Base-by-base conservation (phyloP, 2,113 vertebrate genomes). In the Potamarius usumacintae region DNA sequence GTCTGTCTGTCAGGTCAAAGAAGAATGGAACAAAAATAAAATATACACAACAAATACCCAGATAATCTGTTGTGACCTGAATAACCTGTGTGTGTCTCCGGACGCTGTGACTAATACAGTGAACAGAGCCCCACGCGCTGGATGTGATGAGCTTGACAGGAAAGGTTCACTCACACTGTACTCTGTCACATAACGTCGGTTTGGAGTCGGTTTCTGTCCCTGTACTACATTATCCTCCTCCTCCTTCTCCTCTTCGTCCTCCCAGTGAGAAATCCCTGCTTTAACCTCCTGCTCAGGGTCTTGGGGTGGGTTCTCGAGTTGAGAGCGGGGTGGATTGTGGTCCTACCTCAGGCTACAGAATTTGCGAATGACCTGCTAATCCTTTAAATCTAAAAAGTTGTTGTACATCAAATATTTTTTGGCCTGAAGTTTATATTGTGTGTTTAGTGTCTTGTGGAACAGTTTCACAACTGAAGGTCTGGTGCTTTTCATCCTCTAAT, bases 401-500 rank as follows among this genome's bases (percentile, higher is more conserved):
- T 76, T 76, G 27, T 57, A 60, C 22, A n/a, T 72, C 53, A 82
- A 1, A 34, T 18, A 4, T 57, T 53, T 84, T n/a, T 30, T 65
- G 25, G 58, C 20, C 7, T 20, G 20, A 71, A n/a, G 22, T 7
- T 48, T 27, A 17, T 57, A 62, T 3, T 72, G 63, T 60, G 67
- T 74, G 76, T 8, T 48, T 3, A 57, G 63, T 60, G 67, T 74
- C 76, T 8, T 48, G 27, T 6, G n/a, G 60, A 20, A 42, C 17
- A 42, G 12, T 72, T 58, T 62, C 62, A 14, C 58, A 63, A 5
- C 18, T 63, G n/a, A 69, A 52, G 62, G 62, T 30, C 20, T 84
- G 18, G 25, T 69, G 63, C 71, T 15, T 65, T 74, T 60, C 82
- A 22, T 86, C 17, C 81, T 48, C 63, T 88, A 85, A 62, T 89